phyloP scores from a whole-genome alignment of 1,140 invertebrate genomes.

The Acromyrmex heyeri region DNA sequence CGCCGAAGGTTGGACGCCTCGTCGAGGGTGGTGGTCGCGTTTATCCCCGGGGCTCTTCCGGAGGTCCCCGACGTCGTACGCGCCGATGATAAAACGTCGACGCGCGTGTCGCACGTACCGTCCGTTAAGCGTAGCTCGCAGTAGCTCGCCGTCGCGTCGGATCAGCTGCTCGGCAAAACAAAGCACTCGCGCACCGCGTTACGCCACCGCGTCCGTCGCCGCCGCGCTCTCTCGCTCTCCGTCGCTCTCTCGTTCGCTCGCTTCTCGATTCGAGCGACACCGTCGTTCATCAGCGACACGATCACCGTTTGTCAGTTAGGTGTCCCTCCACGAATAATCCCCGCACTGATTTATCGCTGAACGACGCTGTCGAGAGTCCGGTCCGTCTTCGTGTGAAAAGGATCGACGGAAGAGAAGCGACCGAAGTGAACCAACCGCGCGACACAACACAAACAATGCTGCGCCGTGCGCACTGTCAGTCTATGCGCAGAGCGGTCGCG shows the following conservation, averaged over 20 bases:
- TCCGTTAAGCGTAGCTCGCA: not conserved
- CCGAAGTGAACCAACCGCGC: slow-evolving; percentile 53
- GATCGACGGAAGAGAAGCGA: slow-evolving; percentile 39
- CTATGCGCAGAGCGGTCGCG: slow-evolving; percentile 73
- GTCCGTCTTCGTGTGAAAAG: not conserved
- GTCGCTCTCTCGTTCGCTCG: not conserved
- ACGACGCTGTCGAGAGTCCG: not conserved
- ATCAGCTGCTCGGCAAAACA: slow-evolving; percentile 85
- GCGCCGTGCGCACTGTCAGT: slow-evolving; percentile 76
- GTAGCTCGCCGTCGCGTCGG: slow-evolving; percentile 54
- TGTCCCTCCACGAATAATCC: not conserved
- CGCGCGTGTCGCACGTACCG: slow-evolving; percentile 25
- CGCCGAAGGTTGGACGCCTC: not conserved
- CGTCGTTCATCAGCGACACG: slow-evolving; percentile 20
- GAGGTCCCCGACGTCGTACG: not conserved
- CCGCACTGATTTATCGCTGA: not conserved
- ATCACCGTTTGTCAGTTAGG: not conserved
- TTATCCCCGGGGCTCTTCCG: not conserved
- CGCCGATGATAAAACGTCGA: not conserved
- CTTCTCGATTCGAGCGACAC: slow-evolving; percentile 14
- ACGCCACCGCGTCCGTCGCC: slow-evolving; percentile 31
- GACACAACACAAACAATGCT: slow-evolving; percentile 78
- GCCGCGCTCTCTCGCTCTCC: slow-evolving; percentile 30
- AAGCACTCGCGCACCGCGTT: slow-evolving; percentile 77
- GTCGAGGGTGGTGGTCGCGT: not conserved